Percentiles rank a stretch among this genome's conserved stretches.
Conservation (phyloP, 1,140 invertebrate genomes). For the Drosophila lowei region DNA sequence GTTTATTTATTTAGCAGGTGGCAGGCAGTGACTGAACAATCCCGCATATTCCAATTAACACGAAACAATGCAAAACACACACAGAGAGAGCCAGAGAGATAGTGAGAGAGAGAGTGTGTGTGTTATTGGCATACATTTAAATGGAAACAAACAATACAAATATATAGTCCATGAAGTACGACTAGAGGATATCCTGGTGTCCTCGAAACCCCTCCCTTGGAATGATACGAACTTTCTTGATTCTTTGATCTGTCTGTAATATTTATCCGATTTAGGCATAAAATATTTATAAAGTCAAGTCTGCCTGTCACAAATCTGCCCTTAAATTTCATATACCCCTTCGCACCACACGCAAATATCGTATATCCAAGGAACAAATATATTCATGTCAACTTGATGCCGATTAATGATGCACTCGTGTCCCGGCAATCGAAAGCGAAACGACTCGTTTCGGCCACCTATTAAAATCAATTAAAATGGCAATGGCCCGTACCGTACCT, state of each 20-base stretch:
- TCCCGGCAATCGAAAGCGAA: constrained; percentile 32
- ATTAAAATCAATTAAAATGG: constrained; percentile 74
- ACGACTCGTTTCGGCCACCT: constrained; percentile 35
- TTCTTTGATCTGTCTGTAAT: too few relatives aligned
- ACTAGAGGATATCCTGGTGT: too few relatives aligned
- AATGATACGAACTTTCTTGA: too few relatives aligned
- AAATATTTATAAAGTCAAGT: too few relatives aligned
- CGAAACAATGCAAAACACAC: constrained; percentile 22
- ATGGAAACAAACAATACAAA: constrained; percentile 12
- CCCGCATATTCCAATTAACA: constrained; percentile 69
- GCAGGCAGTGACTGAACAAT: constrained; percentile 31
- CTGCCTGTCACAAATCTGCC: too few relatives aligned
- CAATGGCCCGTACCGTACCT: constrained; percentile 3
- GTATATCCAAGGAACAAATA: constrained; percentile 13
- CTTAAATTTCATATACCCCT: too few relatives aligned
- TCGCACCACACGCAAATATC: not conserved
- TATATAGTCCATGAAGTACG: too few relatives aligned
- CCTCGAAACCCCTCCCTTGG: too few relatives aligned
- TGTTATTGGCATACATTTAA: constrained; percentile 51
- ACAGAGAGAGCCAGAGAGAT: constrained; percentile 14
- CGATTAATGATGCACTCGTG: constrained; percentile 57
- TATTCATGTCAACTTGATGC: constrained; percentile 72
- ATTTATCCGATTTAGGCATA: too few relatives aligned
- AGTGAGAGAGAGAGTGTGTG: not conserved
- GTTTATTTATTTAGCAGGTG: constrained; percentile 75